Evolutionary conservation across 1,140 invertebrate species (phyloP).

Genomic region (Neoseiulus cucumeris): DNA sequence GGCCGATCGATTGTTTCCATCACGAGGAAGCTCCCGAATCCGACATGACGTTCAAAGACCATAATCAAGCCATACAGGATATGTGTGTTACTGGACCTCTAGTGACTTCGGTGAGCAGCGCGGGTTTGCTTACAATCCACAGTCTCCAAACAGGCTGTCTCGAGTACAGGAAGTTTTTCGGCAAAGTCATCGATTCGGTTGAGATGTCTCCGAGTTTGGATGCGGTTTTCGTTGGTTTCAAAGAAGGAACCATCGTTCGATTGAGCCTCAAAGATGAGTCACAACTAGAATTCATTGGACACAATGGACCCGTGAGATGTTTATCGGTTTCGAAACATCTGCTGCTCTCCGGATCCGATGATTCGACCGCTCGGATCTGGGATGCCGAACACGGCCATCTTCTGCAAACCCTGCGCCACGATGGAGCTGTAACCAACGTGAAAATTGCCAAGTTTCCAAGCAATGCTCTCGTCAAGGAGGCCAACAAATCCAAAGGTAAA

Average conservation of each 20-base stretch:
- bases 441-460: not conserved
- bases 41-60: not conserved
- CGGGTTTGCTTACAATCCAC: not conserved
- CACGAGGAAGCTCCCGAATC: not conserved
- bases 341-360: not conserved
- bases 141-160: not conserved
- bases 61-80: not conserved
- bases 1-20: not conserved
- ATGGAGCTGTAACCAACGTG: not conserved
- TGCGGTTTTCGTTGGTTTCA: not conserved
- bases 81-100: not conserved
- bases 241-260: not conserved
- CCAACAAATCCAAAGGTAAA: not conserved
- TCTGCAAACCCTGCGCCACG: not conserved
- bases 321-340: not conserved
- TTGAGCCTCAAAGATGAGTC: not conserved
- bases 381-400: constrained; percentile 1
- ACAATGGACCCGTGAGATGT: not conserved
- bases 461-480: not conserved
- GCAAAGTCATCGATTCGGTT: not conserved
- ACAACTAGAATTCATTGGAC: not conserved
- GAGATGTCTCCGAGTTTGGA: not conserved
- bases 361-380: not conserved
- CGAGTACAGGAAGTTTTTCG: not conserved
- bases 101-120: not conserved